phyloP scores from a whole-genome alignment of 1,140 invertebrate species.

The Drosophila ohnishii region DNA sequence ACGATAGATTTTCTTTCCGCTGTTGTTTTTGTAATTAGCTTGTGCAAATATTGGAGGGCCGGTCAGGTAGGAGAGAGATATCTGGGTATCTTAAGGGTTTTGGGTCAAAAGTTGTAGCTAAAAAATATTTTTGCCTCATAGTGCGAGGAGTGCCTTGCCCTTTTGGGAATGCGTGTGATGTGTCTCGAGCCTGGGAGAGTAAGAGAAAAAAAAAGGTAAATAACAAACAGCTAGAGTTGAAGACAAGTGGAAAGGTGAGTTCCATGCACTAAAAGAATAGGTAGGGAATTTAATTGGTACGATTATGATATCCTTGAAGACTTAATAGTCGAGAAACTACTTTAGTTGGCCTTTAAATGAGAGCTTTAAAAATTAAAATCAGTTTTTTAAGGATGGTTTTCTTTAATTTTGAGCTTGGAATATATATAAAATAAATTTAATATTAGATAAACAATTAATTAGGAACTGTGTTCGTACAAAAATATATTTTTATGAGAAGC shows the following conservation, averaged over 20 bases:
- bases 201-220: constrained; percentile 57
- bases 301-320: neutral
- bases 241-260: constrained; percentile 74
- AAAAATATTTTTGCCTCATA: constrained; percentile 50
- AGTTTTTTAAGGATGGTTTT: too few relatives aligned
- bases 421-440: neutral
- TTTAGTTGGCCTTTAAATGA: rapidly evolving
- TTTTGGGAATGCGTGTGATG: constrained; percentile 66
- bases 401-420: neutral
- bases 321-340: neutral
- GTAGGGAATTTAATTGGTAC: neutral
- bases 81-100: constrained; percentile 51
- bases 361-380: too few relatives aligned
- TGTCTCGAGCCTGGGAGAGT: constrained; percentile 27
- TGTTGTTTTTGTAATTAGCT: constrained; percentile 78
- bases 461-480: too few relatives aligned
- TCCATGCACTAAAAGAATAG: constrained; percentile 6
- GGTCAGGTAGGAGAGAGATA: constrained; percentile 17
- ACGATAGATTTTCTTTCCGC: constrained; percentile 47
- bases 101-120: constrained; percentile 68
- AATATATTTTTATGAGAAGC: too few relatives aligned
- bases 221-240: constrained; percentile 66
- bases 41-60: constrained; percentile 63
- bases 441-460: too few relatives aligned
- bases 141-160: constrained; percentile 66